Percentiles rank a stretch among this genome's conserved stretches.
These are phyloP conservation scores for Caenorhabditis sp. DNA, from an alignment of 2,888 invertebrate genomes.

Conservation along the genomic window DNA sequence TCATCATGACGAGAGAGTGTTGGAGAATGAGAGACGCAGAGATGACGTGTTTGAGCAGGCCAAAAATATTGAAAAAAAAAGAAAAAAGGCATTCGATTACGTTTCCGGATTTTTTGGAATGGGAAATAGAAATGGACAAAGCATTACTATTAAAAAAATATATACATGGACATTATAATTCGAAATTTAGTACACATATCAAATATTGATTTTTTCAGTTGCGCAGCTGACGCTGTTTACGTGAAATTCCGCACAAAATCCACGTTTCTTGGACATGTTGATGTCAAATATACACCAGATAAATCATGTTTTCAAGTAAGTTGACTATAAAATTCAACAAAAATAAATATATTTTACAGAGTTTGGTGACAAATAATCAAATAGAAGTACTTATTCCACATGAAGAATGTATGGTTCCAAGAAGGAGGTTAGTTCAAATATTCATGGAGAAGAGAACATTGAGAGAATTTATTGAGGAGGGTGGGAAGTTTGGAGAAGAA, in stretches of 20 bases:
- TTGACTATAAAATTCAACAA: background rate
- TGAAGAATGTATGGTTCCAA: constrained; percentile 58
- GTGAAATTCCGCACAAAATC: constrained; percentile 61
- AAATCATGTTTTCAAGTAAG: constrained; percentile 58
- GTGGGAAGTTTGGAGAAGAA: too few species aligned
- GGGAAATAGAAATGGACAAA: too few species aligned
- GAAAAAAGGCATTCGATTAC: too few species aligned
- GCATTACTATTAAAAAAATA: too few species aligned
- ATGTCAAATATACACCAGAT: constrained; percentile 61
- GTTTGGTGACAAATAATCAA: constrained; percentile 66
- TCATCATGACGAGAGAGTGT: too few species aligned
- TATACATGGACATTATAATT: too few species aligned
- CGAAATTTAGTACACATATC: too few species aligned
- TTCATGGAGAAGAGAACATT: constrained; percentile 9
- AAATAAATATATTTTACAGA: constrained; percentile 22
- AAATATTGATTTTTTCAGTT: constrained; percentile 49
- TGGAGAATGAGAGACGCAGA: too few species aligned
- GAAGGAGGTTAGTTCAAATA: constrained; percentile 41
- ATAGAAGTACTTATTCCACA: constrained; percentile 65
- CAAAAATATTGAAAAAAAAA: too few species aligned
- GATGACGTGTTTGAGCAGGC: too few species aligned
- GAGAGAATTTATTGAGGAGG: background rate
- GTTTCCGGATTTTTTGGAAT: too few species aligned
- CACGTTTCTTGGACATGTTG: constrained; percentile 61
- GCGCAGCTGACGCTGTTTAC: constrained; percentile 66